phyloP scores from a whole-genome alignment of 2,888 invertebrate genomes.

The Drosophila meridionalis region DNA sequence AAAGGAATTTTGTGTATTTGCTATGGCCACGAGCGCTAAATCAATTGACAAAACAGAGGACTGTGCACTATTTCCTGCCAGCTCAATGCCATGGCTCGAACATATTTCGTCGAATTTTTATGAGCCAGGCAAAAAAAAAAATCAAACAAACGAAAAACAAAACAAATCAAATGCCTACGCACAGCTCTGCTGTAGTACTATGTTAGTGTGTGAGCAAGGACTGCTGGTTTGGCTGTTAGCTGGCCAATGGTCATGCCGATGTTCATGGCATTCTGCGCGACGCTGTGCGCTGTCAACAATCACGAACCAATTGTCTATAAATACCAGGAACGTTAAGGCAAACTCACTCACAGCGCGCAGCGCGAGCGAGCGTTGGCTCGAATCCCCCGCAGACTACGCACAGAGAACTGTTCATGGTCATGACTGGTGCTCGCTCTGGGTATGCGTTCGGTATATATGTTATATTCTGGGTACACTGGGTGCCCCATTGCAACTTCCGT shows the following conservation, averaged over 20 bases:
- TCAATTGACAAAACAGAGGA: constrained; percentile 57
- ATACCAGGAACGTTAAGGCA: constrained; percentile 74
- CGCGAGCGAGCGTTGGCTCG: neutral
- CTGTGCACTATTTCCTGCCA: constrained; percentile 66
- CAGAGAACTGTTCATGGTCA: constrained; percentile 44
- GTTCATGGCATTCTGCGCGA: constrained; percentile 63
- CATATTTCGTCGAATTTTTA: constrained; percentile 76
- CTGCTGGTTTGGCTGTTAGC: constrained; percentile 4
- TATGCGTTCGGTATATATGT: neutral
- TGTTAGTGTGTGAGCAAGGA: neutral
- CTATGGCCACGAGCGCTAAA: constrained; percentile 48
- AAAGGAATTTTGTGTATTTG: constrained; percentile 49
- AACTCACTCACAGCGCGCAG: constrained; percentile 55
- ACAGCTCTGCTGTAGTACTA: constrained; percentile 9
- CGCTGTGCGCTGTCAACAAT: constrained; percentile 75
- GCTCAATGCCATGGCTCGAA: constrained; percentile 38
- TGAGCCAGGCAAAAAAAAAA: constrained; percentile 62
- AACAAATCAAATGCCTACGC: constrained; percentile 58
- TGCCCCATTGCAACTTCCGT: constrained; percentile 71
- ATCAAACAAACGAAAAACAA: neutral
- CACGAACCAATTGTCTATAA: constrained; percentile 81
- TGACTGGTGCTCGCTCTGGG: constrained; percentile 20
- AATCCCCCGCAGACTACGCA: constrained; percentile 45
- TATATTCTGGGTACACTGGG: constrained; percentile 27
- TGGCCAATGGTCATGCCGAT: constrained; percentile 45